A percentile compares a stretch with the other conserved stretches of the same genome.
Conservation (phyloP, 1,140 invertebrate species). For the Lepidurus arcticus region DNA sequence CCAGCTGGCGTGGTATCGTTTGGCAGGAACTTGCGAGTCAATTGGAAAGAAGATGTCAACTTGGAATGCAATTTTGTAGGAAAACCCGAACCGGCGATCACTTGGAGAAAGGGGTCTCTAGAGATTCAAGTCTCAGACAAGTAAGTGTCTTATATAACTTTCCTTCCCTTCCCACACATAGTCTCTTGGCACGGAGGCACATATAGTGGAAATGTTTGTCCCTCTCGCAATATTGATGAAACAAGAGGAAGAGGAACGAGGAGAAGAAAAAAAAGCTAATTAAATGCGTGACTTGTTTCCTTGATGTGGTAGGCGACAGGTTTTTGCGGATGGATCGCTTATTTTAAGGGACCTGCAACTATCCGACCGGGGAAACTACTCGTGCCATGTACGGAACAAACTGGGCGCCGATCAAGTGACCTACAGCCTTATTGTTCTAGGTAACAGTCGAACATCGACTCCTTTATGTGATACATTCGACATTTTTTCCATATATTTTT, state of each 20-base stretch:
- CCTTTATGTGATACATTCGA: too few species aligned
- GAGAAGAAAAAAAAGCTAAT: conserved; percentile 4
- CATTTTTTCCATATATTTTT: too few species aligned
- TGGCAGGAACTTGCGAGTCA: conserved; percentile 49
- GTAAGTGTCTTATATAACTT: conserved; percentile 26
- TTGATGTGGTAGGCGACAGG: conserved; percentile 11
- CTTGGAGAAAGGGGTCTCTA: conserved; percentile 34
- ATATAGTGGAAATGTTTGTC: not conserved
- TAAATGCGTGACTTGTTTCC: not conserved
- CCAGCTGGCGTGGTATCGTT: conserved; percentile 58
- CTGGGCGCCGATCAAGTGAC: conserved; percentile 72
- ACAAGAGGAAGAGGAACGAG: not conserved
- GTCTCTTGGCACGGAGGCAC: too few species aligned
- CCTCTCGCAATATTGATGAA: not conserved
- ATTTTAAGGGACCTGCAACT: conserved; percentile 55
- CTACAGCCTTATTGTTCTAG: conserved; percentile 64
- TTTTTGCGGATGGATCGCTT: conserved; percentile 32
- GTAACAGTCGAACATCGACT: not conserved
- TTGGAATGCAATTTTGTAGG: conserved; percentile 56
- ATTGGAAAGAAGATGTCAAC: conserved; percentile 52
- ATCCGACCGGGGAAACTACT: conserved; percentile 72
- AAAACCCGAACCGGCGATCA: conserved; percentile 45
- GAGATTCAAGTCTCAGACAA: conserved; percentile 34
- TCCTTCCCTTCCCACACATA: not conserved
- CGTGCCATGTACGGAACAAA: conserved; percentile 71